Base-by-base conservation (phyloP, 2,113 vertebrate genomes). In the Gobio gobio region DNA sequence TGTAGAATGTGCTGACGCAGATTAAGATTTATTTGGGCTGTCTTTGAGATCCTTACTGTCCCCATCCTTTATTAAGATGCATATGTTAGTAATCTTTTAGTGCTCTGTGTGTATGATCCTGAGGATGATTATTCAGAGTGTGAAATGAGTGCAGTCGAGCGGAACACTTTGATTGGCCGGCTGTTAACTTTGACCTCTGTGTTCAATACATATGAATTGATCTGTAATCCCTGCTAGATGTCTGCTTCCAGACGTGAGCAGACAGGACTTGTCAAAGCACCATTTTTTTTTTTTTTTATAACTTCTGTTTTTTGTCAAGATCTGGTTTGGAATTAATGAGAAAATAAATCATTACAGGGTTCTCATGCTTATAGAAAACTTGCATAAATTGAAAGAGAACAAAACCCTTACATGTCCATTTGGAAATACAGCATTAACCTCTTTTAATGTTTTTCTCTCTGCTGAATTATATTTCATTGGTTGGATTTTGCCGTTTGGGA, bases 141-240 rank as follows among this genome's bases (percentile, higher is more conserved):
- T 81, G 58, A 83, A 89, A 74, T 89, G 73, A 87, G 81, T 29
- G 83, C 76, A 82, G 83, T 58, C 22, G 29, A 63, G 74, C 47
- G 68, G 59, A 87, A 87, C 68, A 51, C 45, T 87, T 83, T 83
- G 72, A 89, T 87, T 87, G 75, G 79, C 77, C 83, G 5, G 40
- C 43, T 54, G 72, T 72, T 84, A 85, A 86, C 85, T 82, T 54
- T 86, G 87, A 86, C 88, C 80, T 45, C 51, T 73, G 49, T 26
- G 70, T 73, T 82, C 61, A 45, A 81, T 85, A 66, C 47, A 36
- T 63, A 81, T 61, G 33, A 79, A 87, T 86, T 86, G 86, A 87
- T 87, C 82, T 51, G 77, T 49, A 86, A 74, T 81, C 13, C 26
- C 78, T n/a, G 18, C 5, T 58, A 18, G 13, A 40, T 66, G 74